Conservation (phyloP, 1,140 invertebrate genomes). For the Brachionus koreanus region DNA sequence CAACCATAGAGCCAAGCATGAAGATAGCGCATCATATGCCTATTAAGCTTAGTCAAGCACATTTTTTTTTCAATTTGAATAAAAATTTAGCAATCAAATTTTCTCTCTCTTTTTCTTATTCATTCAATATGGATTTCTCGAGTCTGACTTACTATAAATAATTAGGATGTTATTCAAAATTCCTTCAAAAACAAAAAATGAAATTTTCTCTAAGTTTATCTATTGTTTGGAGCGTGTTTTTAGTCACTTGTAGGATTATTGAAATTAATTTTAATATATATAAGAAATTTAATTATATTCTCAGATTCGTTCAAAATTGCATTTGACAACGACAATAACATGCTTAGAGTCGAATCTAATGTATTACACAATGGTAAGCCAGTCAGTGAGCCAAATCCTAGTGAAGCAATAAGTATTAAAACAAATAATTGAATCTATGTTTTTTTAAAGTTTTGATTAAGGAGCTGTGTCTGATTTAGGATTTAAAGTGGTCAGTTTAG, state of each 20-base stretch:
- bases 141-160: background rate
- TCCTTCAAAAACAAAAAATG: background rate
- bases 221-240: background rate
- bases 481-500: conserved; percentile 25
- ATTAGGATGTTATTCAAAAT: background rate
- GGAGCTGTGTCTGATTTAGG: conserved; percentile 7
- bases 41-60: background rate
- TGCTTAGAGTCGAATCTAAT: conserved; percentile 21
- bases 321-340: conserved; percentile 16
- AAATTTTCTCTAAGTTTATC: background rate
- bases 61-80: background rate
- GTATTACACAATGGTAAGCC: conserved; percentile 25
- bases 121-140: background rate
- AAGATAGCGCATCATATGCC: background rate
- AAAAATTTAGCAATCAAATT: background rate
- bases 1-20: background rate
- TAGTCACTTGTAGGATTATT: background rate
- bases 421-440: background rate
- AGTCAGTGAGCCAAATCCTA: background rate
- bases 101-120: background rate
- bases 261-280: too few species aligned
- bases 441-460: background rate
- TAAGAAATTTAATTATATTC: too few species aligned
- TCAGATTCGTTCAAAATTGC: conserved; percentile 8
- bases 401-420: background rate